Conservation (phyloP, 2,113 vertebrate species). For the Corvus moneduloides region DNA sequence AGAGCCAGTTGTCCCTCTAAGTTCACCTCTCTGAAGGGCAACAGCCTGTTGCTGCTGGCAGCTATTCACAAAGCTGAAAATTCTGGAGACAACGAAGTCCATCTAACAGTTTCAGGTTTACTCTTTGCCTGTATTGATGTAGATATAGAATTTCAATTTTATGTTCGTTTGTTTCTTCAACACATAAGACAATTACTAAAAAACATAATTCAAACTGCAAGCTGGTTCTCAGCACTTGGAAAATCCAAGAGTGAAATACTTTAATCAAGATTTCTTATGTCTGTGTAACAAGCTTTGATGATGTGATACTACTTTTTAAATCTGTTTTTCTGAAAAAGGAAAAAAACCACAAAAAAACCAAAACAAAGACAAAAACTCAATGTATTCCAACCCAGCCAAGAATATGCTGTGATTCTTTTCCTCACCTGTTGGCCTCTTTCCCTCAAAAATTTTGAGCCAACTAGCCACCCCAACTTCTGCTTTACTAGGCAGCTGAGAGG, state of each 20-base stretch:
- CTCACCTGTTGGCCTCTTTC: neutral
- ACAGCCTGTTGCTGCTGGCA: neutral
- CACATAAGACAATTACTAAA: neutral
- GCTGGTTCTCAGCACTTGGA: neutral
- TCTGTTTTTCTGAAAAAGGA: neutral
- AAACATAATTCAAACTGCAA: neutral
- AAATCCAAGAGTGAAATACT: neutral
- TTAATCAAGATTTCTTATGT: neutral
- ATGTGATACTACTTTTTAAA: neutral
- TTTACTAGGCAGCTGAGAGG: neutral
- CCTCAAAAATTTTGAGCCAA: neutral
- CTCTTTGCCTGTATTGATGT: neutral
- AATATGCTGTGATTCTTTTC: neutral
- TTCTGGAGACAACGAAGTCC: neutral
- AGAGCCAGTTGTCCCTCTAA: neutral
- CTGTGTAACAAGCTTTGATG: neutral
- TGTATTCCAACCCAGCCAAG: neutral
- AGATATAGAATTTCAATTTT: neutral
- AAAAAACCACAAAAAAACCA: fast-evolving
- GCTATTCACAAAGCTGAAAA: neutral
- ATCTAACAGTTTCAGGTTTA: neutral
- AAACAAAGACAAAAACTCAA: neutral
- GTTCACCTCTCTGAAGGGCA: neutral
- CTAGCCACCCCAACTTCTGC: neutral
- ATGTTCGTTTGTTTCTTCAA: neutral